phyloP scores from a whole-genome alignment of 1,140 invertebrate genomes.

The Zaprionus camerounensis region DNA sequence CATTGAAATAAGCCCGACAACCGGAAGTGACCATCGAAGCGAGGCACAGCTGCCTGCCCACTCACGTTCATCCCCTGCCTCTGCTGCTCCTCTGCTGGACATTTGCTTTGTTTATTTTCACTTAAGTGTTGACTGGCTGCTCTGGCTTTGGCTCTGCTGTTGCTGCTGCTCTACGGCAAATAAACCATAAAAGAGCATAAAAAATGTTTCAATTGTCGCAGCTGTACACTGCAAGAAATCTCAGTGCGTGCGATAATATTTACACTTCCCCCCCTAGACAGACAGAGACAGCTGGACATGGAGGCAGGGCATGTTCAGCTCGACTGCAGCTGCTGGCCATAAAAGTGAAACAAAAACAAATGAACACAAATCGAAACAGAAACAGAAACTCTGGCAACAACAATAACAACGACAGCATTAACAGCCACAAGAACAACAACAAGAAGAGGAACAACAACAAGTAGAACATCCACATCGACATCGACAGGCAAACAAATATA shows the following conservation, averaged over 20 bases:
- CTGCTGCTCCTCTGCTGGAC: constrained; percentile 11
- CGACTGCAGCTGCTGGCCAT: constrained; percentile 62
- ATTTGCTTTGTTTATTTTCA: constrained; percentile 73
- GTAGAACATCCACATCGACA: constrained; percentile 15
- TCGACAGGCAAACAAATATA: constrained; percentile 52
- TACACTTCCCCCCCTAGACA: constrained; percentile 36
- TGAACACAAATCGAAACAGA: constrained; percentile 41
- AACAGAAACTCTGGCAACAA: constrained; percentile 34
- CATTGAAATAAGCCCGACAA: constrained; percentile 28
- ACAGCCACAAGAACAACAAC: constrained; percentile 24
- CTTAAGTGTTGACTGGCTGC: constrained; percentile 62
- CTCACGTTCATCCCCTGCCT: too few relatives aligned
- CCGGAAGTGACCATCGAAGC: constrained; percentile 42
- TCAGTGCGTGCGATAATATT: constrained; percentile 65
- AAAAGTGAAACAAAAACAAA: constrained; percentile 56
- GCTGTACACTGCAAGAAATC: constrained; percentile 65
- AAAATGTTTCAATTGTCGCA: constrained; percentile 78
- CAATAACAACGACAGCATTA: constrained; percentile 34
- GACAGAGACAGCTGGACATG: constrained; percentile 22
- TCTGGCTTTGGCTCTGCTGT: not conserved
- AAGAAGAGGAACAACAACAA: constrained; percentile 6
- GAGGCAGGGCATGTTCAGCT: constrained; percentile 42
- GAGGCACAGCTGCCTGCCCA: not conserved
- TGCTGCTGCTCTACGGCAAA: constrained; percentile 46
- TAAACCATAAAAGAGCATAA: constrained; percentile 79